Evolutionary conservation across 2,888 invertebrate species (phyloP).

Genomic region (Oscheius sp.): DNA sequence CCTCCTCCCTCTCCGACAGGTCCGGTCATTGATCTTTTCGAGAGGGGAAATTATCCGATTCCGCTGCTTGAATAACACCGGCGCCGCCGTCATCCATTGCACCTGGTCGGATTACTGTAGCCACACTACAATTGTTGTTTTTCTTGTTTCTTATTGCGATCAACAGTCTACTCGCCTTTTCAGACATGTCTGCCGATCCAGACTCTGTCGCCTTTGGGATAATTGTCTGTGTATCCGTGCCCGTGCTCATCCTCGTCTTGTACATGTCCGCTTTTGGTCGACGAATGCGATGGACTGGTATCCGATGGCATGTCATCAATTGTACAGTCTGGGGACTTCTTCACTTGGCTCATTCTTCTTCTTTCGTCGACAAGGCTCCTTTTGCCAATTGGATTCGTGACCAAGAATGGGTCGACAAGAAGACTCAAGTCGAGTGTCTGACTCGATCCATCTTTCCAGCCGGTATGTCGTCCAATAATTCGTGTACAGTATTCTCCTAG

Average conservation of each 20-base stretch:
- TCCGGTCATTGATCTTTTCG: not conserved
- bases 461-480: slow-evolving; percentile 9
- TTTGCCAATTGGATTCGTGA: slow-evolving; percentile 54
- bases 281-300: slow-evolving; percentile 46
- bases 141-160: not conserved
- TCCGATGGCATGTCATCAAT: slow-evolving; percentile 56
- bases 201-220: slow-evolving; percentile 32
- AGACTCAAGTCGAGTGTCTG: slow-evolving; percentile 52
- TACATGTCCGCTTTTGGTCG: slow-evolving; percentile 53
- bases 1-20: slow-evolving; percentile 1
- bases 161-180: not conserved
- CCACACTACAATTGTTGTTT: not conserved
- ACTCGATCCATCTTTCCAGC: slow-evolving; percentile 57
- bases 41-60: not conserved
- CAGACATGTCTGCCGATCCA: slow-evolving; percentile 37
- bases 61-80: not conserved
- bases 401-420: slow-evolving; percentile 43
- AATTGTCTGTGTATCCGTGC: slow-evolving; percentile 49
- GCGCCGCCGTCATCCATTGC: no score
- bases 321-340: slow-evolving; percentile 55
- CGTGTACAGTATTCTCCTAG: slow-evolving; percentile 13
- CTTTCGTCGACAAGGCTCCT: slow-evolving; percentile 54
- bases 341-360: slow-evolving; percentile 48
- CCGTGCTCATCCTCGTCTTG: slow-evolving; percentile 48
- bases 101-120: no score